phyloP scores from a whole-genome alignment of 2,888 invertebrate species.

The Trachelus iudaicus region DNA sequence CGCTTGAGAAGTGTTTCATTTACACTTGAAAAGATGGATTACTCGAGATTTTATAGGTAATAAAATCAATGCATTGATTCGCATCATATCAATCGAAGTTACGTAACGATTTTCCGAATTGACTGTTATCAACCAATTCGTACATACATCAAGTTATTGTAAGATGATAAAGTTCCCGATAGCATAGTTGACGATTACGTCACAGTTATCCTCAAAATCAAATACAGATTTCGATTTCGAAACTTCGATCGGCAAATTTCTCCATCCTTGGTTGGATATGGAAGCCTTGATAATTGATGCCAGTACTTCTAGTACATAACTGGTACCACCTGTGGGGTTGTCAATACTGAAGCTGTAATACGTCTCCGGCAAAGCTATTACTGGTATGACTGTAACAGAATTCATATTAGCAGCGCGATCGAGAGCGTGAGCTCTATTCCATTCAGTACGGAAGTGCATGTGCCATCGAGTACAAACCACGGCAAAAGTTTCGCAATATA shows the following conservation, averaged over 20 bases:
- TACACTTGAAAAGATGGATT: background rate
- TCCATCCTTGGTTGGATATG: background rate
- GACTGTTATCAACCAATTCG: background rate
- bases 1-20: background rate
- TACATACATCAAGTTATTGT: background rate
- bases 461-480: background rate
- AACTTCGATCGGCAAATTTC: background rate
- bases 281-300: background rate
- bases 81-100: background rate
- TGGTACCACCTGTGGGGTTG: background rate
- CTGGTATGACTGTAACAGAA: conserved; percentile 1
- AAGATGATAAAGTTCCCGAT: background rate
- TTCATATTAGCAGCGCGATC: background rate
- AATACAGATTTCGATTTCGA: background rate
- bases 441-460: background rate
- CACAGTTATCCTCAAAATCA: background rate
- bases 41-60: background rate
- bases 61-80: background rate
- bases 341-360: background rate
- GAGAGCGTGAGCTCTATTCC: background rate
- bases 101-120: background rate
- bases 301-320: background rate
- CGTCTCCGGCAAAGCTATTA: background rate
- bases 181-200: background rate
- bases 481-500: background rate